A percentile compares a stretch with the other conserved stretches of the same genome.
These are phyloP conservation scores for Tribolium freemani DNA, from an alignment of 2,888 invertebrate species.

Conservation along the genomic window DNA sequence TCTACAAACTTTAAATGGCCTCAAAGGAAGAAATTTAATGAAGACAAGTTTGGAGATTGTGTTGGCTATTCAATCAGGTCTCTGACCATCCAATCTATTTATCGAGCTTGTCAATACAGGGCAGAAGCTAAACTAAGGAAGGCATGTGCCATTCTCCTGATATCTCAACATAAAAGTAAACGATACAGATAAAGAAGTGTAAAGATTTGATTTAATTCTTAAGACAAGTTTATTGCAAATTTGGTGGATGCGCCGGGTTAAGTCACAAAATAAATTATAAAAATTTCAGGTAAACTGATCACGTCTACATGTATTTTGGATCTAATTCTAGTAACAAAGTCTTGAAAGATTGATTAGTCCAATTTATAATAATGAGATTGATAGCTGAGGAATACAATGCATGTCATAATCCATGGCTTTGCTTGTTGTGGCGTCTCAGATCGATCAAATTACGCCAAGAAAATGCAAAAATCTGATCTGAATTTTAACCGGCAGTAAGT, in stretches of 20 bases:
- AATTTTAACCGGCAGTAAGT: too few relatives aligned
- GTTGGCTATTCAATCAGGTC: neutral
- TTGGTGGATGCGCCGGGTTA: too few relatives aligned
- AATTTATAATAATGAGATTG: constrained; percentile 23
- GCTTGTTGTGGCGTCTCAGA: neutral
- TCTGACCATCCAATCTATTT: neutral
- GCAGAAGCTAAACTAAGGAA: neutral
- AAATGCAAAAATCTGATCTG: too few relatives aligned
- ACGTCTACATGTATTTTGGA: neutral
- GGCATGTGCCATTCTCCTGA: neutral
- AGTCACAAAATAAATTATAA: too few relatives aligned
- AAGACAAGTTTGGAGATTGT: neutral
- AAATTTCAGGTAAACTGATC: too few relatives aligned
- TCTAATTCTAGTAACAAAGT: neutral
- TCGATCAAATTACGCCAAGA: constrained; percentile 10
- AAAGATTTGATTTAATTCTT: too few relatives aligned
- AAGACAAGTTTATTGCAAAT: too few relatives aligned
- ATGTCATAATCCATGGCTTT: constrained; percentile 17
- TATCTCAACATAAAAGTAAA: neutral
- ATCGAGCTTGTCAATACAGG: neutral
- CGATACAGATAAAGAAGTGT: too few relatives aligned
- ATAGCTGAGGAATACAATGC: constrained; percentile 20
- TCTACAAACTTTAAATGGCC: neutral
- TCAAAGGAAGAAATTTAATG: neutral
- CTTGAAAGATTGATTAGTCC: neutral